These are phyloP conservation scores for Melolontha melolontha DNA, from an alignment of 2,888 invertebrate species.

Conservation along the genomic window DNA sequence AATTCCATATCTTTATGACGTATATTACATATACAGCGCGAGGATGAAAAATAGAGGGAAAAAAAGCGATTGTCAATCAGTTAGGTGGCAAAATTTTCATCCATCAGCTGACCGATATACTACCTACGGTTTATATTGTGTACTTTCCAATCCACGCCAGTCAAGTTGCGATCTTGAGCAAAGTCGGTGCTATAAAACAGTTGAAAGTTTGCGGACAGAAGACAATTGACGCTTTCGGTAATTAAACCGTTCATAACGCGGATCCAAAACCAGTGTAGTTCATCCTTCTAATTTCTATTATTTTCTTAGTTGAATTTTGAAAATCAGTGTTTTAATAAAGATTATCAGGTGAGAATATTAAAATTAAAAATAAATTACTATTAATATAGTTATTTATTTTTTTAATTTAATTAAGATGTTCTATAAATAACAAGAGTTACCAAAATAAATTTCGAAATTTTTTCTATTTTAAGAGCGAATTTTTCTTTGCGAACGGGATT, in stretches of 20 bases:
- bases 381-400: not conserved
- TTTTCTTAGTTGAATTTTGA: not conserved
- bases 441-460: conserved; percentile 9
- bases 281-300: not conserved
- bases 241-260: conserved; percentile 26
- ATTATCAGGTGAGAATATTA: too few species aligned
- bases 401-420: not conserved
- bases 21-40: not conserved
- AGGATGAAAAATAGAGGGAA: conserved; percentile 24
- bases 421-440: too few species aligned
- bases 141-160: conserved; percentile 36
- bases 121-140: conserved; percentile 2
- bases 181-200: conserved; percentile 36
- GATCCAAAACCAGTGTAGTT: conserved; percentile 10
- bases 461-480: conserved; percentile 19
- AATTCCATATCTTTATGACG: too few species aligned
- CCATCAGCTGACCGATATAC: conserved; percentile 37
- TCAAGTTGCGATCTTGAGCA: conserved; percentile 37
- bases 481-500: conserved; percentile 18
- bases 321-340: not conserved
- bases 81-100: conserved; percentile 33
- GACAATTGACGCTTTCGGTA: conserved; percentile 35
- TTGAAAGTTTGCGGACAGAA: conserved; percentile 36
- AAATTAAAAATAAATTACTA: too few species aligned
- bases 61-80: conserved; percentile 33